phyloP scores from a whole-genome alignment of 2,797 vertebrate genomes.

The Epinephelus awoara region DNA sequence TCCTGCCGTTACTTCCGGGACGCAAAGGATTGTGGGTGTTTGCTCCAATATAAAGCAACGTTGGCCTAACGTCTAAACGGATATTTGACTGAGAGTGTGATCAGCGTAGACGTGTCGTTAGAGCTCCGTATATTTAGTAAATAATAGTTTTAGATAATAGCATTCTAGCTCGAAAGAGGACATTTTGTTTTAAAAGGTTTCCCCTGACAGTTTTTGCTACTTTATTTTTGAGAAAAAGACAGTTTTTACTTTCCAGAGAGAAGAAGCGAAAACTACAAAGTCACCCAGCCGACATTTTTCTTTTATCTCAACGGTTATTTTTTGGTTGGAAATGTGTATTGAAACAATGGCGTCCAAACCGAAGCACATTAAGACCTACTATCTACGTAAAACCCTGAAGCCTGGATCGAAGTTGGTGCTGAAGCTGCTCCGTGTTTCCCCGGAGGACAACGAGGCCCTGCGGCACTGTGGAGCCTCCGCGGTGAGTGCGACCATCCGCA shows the following conservation, averaged over 20 bases:
- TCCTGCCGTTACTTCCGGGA: rapidly evolving
- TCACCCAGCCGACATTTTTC: not conserved
- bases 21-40: slow-evolving; percentile 63
- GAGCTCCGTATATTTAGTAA: rapidly evolving
- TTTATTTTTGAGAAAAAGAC: not conserved
- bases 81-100: rapidly evolving
- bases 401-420: slow-evolving; percentile 19
- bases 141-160: rapidly evolving
- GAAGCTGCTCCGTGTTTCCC: slow-evolving; percentile 17
- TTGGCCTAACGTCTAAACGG: not conserved
- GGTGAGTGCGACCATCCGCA: slow-evolving; percentile 24
- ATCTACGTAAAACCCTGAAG: slow-evolving; percentile 15
- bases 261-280: not conserved
- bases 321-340: slow-evolving; percentile 75
- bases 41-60: slow-evolving; percentile 39
- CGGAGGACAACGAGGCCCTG: slow-evolving; percentile 25
- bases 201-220: too few relatives aligned
- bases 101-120: rapidly evolving
- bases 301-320: rapidly evolving
- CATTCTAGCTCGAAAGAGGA: rapidly evolving
- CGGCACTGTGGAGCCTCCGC: not conserved
- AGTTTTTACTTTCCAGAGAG: rapidly evolving
- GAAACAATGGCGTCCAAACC: slow-evolving; percentile 58
- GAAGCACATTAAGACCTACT: not conserved
- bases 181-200: rapidly evolving